These are phyloP conservation scores for Cheracebus regulus DNA, from an alignment of 2,797 vertebrate species.

Conservation along the genomic window DNA sequence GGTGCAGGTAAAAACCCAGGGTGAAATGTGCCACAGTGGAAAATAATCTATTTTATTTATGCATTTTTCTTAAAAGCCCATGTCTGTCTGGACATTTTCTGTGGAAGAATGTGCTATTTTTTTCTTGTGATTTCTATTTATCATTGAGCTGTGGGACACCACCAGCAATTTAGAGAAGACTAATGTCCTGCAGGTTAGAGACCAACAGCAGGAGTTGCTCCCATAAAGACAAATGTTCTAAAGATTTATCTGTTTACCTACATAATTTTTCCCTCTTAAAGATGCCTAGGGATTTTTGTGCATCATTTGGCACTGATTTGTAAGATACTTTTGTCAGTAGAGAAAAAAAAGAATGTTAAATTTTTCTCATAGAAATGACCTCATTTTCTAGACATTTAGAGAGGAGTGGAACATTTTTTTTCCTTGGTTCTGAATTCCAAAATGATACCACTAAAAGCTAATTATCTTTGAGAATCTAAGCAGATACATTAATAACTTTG, in stretches of 20 bases:
- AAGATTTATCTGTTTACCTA: conserved; percentile 87
- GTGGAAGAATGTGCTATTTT: conserved; percentile 80
- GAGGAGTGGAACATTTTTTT: conserved; percentile 60
- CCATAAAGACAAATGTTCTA: conserved; percentile 85
- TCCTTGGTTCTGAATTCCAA: conserved; percentile 52
- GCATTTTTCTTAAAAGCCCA: conserved; percentile 79
- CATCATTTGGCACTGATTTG: conserved; percentile 85
- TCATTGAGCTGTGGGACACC: conserved; percentile 82
- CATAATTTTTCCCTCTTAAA: conserved; percentile 84
- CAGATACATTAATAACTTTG: conserved; percentile 56
- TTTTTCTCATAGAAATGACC: conserved; percentile 67
- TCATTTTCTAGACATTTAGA: conserved; percentile 76
- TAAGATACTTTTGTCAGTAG: conserved; percentile 78
- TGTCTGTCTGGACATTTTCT: conserved; percentile 81
- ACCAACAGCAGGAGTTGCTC: conserved; percentile 84
- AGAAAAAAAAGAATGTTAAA: conserved; percentile 68
- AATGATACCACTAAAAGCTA: conserved; percentile 71
- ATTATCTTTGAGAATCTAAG: conserved; percentile 69
- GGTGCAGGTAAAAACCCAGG: conserved; percentile 31
- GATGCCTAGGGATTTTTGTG: conserved; percentile 82
- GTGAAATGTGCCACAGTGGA: conserved; percentile 76
- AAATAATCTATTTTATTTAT: conserved; percentile 80
- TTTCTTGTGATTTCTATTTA: conserved; percentile 84
- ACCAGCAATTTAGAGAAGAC: conserved; percentile 85
- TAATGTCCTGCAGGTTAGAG: conserved; percentile 85